Evolutionary conservation across 1,140 invertebrate genomes (phyloP).

Genomic region (Venturia canescens): DNA sequence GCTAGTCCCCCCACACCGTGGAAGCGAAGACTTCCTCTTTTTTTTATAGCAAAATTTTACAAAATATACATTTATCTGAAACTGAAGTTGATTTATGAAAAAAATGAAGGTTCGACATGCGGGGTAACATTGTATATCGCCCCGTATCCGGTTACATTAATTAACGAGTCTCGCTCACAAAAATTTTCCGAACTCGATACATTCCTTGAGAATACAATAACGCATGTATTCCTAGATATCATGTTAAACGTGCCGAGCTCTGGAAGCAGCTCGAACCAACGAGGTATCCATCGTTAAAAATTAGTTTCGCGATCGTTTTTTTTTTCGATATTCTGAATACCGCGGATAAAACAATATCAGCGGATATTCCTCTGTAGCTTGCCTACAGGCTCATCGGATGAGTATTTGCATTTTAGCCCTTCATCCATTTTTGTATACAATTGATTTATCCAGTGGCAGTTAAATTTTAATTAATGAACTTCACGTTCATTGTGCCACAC

Average conservation of each 20-base stretch:
- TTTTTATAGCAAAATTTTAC: background rate
- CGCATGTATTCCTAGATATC: background rate
- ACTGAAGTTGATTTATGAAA: conserved; percentile 1
- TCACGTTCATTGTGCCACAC: no score
- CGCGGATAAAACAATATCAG: conserved; percentile 1
- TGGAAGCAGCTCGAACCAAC: background rate
- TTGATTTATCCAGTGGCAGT: background rate
- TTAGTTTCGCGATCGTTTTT: conserved; percentile 3
- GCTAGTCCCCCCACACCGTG: background rate
- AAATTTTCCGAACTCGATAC: background rate
- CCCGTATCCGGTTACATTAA: conserved; percentile 22
- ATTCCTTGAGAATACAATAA: background rate
- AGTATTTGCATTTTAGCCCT: background rate
- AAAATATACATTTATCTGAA: conserved; percentile 10
- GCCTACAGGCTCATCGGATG: background rate
- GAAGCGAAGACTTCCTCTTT: background rate
- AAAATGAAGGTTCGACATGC: background rate
- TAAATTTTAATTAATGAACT: background rate
- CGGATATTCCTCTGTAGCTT: background rate
- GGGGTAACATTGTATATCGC: conserved; percentile 1
- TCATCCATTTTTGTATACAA: background rate
- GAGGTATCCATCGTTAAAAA: conserved; percentile 23
- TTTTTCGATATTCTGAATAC: background rate
- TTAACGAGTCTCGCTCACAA: conserved; percentile 13
- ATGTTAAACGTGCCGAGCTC: background rate